Base-by-base conservation (phyloP, 2,888 invertebrate genomes). In the Chymomyza fuscimana region DNA sequence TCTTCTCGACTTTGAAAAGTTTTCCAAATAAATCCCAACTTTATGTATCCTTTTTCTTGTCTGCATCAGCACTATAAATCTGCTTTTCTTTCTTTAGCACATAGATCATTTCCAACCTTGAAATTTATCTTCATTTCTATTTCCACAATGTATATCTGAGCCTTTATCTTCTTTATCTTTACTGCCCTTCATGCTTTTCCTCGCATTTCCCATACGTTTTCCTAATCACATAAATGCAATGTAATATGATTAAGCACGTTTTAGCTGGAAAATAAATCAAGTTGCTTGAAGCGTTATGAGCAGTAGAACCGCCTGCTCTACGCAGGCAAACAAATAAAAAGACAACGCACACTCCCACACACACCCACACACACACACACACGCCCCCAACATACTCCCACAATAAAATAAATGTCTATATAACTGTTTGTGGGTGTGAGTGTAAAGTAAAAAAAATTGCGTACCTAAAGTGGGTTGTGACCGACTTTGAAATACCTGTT, bases 171-270 rank as follows among this genome's bases (percentile, higher is more conserved):
- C 40, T 12, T 12, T 46, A 46, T 46, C 40, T 46, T 2, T 4
- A 12, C 40, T 46, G 12, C 40, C 12, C 40, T 46, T 4, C 40
- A 2, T 3, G 40, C 4, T 12, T 1, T 12, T 12, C 12, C 15
- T 29, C 22, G 15, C 50, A 61, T 60, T 69, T 73, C 36, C 63
- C 60, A 56, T 72, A 64, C 64, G 71, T 40, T 60, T 67, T 77
- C 77, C 87, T 87, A 83, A 83, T 83, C 83, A 87, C 81, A 86
- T 72, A 87, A 86, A 86, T 86, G 86, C 89, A 89, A 87, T 88
- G 82, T 89, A 82, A 89, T 89, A 88, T 88, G 88, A 88, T 88
- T 86, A 89, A 89, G 88, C 89, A 89, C 88, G 88, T 89, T 88
- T 81, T 82, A 87, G 84, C 89, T 81, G 72, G 64, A 70, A 78